These are phyloP conservation scores for Nothoprocta perdicaria DNA, from an alignment of 2,113 vertebrate genomes.

Conservation along the genomic window DNA sequence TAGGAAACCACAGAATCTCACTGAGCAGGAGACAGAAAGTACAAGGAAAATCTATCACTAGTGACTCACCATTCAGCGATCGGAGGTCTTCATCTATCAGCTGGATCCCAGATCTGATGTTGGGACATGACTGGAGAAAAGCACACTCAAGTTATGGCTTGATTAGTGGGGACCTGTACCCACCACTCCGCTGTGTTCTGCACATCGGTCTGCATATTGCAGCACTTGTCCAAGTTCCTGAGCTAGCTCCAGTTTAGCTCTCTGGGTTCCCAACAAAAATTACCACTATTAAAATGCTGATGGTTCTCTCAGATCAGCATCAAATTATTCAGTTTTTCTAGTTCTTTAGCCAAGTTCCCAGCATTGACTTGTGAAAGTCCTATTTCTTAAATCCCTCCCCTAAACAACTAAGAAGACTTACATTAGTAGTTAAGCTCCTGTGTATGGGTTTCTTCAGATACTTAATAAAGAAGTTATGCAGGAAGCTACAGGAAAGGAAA, in stretches of 20 bases:
- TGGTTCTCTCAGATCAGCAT: not conserved
- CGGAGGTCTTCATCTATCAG: constrained; percentile 52
- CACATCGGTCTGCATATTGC: not conserved
- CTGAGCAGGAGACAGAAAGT: not conserved
- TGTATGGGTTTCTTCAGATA: constrained; percentile 77
- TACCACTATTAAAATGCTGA: not conserved
- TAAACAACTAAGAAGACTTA: constrained; percentile 57
- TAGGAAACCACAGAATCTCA: not conserved
- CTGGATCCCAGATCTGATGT: constrained; percentile 62
- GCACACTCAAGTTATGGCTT: not conserved
- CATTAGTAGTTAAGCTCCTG: constrained; percentile 69
- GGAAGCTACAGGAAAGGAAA: constrained; percentile 58
- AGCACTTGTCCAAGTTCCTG: not conserved
- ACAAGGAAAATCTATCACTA: not conserved
- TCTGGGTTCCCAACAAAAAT: not conserved
- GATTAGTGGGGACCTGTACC: not conserved
- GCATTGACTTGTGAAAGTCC: not conserved
- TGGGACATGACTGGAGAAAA: constrained; percentile 74
- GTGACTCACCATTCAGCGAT: constrained; percentile 68
- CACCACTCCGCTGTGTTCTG: not conserved
- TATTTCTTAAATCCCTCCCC: not conserved
- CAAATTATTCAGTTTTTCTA: not conserved
- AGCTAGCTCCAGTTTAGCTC: not conserved
- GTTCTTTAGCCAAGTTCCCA: not conserved
- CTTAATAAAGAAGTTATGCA: constrained; percentile 74